phyloP scores from a whole-genome alignment of 2,888 invertebrate genomes.

The Aspidiotus rigidus region DNA sequence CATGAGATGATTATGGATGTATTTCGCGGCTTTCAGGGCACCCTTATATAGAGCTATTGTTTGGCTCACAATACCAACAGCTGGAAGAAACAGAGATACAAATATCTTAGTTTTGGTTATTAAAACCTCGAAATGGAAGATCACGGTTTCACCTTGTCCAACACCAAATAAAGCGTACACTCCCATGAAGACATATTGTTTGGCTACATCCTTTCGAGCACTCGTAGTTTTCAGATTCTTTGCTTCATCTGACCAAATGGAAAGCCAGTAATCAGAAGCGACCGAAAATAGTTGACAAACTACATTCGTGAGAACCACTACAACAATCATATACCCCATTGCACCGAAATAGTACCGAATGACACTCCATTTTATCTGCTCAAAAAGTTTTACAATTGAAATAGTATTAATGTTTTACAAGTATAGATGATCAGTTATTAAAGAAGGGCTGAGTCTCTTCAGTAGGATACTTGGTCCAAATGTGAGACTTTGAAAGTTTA shows the following conservation, averaged over 20 bases:
- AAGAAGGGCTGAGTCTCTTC: too few species aligned
- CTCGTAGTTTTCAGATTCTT: constrained; percentile 41
- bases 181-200: constrained; percentile 70
- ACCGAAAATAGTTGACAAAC: constrained; percentile 76
- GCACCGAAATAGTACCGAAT: constrained; percentile 81
- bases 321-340: constrained; percentile 64
- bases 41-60: too few species aligned
- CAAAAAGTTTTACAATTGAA: too few species aligned
- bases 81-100: too few species aligned
- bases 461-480: too few species aligned
- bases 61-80: too few species aligned
- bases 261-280: constrained; percentile 78
- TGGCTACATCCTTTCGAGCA: constrained; percentile 42
- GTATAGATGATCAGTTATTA: too few species aligned
- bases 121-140: too few species aligned
- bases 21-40: constrained; percentile 31
- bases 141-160: constrained; percentile 57
- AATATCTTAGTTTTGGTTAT: too few species aligned
- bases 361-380: constrained; percentile 72
- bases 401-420: too few species aligned
- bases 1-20: constrained; percentile 35
- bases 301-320: constrained; percentile 69
- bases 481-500: too few species aligned
- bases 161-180: constrained; percentile 82
- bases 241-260: constrained; percentile 66